These are phyloP conservation scores for Neoascia interrupta DNA, from an alignment of 2,888 invertebrate genomes.

Conservation along the genomic window DNA sequence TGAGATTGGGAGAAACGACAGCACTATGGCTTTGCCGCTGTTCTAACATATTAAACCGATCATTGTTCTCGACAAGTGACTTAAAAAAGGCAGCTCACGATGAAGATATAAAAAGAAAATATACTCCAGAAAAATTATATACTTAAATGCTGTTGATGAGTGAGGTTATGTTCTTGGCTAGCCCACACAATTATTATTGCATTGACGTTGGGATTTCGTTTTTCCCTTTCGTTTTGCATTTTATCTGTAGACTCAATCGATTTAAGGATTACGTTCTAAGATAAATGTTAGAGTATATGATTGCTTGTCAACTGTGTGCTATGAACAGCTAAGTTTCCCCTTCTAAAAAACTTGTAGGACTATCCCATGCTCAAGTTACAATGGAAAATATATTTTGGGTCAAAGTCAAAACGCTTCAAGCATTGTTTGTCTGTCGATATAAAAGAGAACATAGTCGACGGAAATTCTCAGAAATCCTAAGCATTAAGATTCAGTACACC, in stretches of 20 bases:
- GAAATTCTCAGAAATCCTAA: no score
- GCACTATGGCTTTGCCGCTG: constrained; percentile 18
- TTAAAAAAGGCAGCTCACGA: constrained; percentile 58
- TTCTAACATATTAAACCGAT: constrained; percentile 78
- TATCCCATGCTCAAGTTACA: no score
- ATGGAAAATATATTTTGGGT: no score
- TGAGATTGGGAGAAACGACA: constrained; percentile 40
- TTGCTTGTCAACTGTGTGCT: no score
- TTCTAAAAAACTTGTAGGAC: no score
- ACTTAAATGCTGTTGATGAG: constrained; percentile 37
- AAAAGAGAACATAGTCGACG: no score
- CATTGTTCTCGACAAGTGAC: constrained; percentile 77
- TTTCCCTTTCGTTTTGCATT: constrained; percentile 1
- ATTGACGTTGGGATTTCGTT: constrained; percentile 32
- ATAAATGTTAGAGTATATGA: no score
- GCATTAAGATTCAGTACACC: constrained; percentile 48
- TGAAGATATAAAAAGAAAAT: constrained; percentile 49
- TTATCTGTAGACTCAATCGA: constrained; percentile 4
- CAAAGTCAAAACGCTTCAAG: no score
- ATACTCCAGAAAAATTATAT: constrained; percentile 24
- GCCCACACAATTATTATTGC: constrained; percentile 11
- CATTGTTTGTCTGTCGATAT: no score
- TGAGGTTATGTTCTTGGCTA: neutral
- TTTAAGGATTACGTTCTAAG: no score
- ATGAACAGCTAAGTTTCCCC: no score